Evolutionary conservation across 1,140 invertebrate species (phyloP), one percentile per base, ranked within the genome.

Genomic region (Drosophila subpulchrella): DNA sequence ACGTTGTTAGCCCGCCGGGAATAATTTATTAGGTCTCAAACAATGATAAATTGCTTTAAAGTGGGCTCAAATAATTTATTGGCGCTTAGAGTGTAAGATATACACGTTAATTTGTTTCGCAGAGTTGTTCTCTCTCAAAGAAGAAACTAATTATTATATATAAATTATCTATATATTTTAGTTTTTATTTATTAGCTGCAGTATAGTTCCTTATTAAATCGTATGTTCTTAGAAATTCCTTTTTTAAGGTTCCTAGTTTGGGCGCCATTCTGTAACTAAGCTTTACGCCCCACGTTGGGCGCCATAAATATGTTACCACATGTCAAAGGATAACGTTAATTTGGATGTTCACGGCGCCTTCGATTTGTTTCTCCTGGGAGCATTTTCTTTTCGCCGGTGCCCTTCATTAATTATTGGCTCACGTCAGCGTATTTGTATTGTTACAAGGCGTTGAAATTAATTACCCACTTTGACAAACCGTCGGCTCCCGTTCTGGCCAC

Each of bases 361-460:
- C 38, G 65, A 70, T 48, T 70, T 58, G 61, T 36, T 48, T 24
- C 38, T 24, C 30, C 34, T 67, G 17, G 2, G 12, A 4, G 11
- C 13, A 1, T 17, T 36, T 24, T 48, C 58, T 3, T 68, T 4
- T 15, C 5, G 34, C 8, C 30, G 48, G 8, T 58, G 20, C 15
- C 47, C 34, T 10, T 47, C 70, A 73, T 73, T 73, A 73, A 73
- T 73, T 73, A 73, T 74, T 61, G 70, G 68, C 56, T 73, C 70
- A 61, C 68, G 70, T 73, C 70, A 73, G 56, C 70, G 48, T 61
- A 61, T 73, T 73, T 73, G 73, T 73, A 61, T 73, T 73, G 57
- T 73, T 73, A 73, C 70, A 73, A 73, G 70, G 70, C 68, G 70
- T 73, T 73, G 70, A 73, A 73, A 73, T 72, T 73, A 73, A 73